Conservation (phyloP, 2,888 invertebrate genomes). For the Athripsodes cinereus region DNA sequence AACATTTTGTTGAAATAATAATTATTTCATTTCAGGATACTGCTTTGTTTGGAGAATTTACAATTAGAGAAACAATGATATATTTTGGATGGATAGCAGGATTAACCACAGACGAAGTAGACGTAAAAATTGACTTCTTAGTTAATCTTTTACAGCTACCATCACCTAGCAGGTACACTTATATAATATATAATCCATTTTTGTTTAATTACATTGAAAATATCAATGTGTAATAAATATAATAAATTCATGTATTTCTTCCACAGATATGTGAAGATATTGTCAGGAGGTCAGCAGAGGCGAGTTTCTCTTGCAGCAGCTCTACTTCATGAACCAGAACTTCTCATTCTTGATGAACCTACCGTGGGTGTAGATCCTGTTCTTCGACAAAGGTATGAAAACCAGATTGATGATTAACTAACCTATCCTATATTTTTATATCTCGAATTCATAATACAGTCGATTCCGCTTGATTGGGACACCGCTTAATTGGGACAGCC, state of each 20-base stretch:
- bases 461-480: no score
- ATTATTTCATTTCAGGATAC: constrained; percentile 51
- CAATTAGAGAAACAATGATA: constrained; percentile 72
- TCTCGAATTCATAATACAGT: no score
- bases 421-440: no score
- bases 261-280: constrained; percentile 61
- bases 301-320: constrained; percentile 86
- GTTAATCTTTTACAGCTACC: constrained; percentile 58
- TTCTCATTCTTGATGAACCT: constrained; percentile 87
- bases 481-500: no score
- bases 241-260: no score
- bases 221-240: no score
- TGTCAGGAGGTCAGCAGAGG: constrained; percentile 87
- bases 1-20: constrained; percentile 20
- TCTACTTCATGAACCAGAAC: constrained; percentile 80
- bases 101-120: constrained; percentile 61
- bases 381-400: constrained; percentile 68
- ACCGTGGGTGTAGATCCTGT: constrained; percentile 92
- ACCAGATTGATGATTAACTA: no score
- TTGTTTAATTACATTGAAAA: no score
- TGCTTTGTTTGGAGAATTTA: constrained; percentile 71
- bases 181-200: background rate
- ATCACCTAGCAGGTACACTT: constrained; percentile 38
- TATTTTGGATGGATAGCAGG: constrained; percentile 82
- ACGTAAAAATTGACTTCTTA: constrained; percentile 66